These are phyloP conservation scores for Pammene aurita DNA, from an alignment of 2,888 invertebrate genomes.

Conservation along the genomic window DNA sequence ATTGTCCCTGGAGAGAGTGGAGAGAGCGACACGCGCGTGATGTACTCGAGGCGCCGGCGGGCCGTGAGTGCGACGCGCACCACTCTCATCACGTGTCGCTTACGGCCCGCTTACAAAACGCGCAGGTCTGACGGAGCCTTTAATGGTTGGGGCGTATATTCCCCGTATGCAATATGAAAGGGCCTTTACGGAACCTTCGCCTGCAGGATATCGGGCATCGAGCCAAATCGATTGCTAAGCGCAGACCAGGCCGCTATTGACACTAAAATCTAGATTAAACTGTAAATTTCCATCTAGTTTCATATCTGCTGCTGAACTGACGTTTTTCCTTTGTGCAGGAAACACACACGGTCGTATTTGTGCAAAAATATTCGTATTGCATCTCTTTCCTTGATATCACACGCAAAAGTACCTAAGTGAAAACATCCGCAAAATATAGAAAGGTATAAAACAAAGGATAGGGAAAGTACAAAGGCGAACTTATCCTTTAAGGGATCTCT, in stretches of 20 bases:
- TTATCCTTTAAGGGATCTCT: too few species aligned
- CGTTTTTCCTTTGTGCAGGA: not conserved
- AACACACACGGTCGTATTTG: not conserved
- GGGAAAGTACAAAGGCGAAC: too few species aligned
- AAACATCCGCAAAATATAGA: too few species aligned
- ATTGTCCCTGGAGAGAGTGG: too few species aligned
- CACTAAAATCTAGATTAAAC: constrained; percentile 39
- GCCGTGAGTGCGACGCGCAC: too few species aligned
- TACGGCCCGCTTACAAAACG: too few species aligned
- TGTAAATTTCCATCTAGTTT: constrained; percentile 34
- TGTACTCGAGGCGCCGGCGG: too few species aligned
- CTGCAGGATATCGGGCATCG: constrained; percentile 52
- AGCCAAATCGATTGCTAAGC: constrained; percentile 63
- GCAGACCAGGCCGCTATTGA: constrained; percentile 24
- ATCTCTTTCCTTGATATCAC: not conserved
- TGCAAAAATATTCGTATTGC: not conserved
- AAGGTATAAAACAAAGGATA: too few species aligned
- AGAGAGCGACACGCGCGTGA: too few species aligned
- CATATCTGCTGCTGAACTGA: constrained; percentile 11
- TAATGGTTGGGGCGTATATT: too few species aligned
- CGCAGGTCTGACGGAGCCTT: too few species aligned
- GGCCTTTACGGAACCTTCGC: constrained; percentile 14
- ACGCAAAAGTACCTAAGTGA: not conserved
- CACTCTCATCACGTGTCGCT: too few species aligned
- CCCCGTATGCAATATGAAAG: constrained; percentile 1